A percentile compares a stretch with the other conserved stretches of the same genome.
These are phyloP conservation scores for Pluvianellus socialis DNA, from an alignment of 2,113 vertebrate genomes.

Conservation along the genomic window DNA sequence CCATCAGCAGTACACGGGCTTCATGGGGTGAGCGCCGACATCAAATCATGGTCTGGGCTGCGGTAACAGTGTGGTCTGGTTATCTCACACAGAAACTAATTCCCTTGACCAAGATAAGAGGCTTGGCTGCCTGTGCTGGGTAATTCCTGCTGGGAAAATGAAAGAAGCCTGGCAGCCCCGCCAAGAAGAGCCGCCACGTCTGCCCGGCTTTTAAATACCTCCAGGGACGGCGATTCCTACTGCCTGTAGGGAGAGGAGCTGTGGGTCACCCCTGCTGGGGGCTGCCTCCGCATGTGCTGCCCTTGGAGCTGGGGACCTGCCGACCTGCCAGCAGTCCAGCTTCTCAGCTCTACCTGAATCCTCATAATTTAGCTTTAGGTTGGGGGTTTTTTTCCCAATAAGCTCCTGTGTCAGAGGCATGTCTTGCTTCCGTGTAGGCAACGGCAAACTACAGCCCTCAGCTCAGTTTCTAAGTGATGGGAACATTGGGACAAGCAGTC, in stretches of 20 bases:
- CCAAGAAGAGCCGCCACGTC: neutral
- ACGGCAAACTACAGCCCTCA: neutral
- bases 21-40: neutral
- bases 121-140: neutral
- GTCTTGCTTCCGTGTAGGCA: neutral
- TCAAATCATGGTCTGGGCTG: neutral
- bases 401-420: neutral
- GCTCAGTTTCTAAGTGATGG: neutral
- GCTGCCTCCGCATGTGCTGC: neutral
- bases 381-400: neutral
- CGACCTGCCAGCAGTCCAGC: neutral
- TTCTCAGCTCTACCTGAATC: neutral
- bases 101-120: neutral
- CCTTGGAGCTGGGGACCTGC: neutral
- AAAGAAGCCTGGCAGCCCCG: neutral
- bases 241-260: neutral
- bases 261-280: neutral
- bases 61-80: neutral
- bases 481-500: neutral
- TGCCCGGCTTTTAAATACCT: too few species aligned
- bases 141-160: neutral
- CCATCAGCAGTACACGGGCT: neutral
- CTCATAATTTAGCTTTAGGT: neutral
- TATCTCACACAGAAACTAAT: neutral
- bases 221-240: too few species aligned